Evolutionary conservation across 2,888 invertebrate species (phyloP).

Genomic region (Drosophila multiciliata): DNA sequence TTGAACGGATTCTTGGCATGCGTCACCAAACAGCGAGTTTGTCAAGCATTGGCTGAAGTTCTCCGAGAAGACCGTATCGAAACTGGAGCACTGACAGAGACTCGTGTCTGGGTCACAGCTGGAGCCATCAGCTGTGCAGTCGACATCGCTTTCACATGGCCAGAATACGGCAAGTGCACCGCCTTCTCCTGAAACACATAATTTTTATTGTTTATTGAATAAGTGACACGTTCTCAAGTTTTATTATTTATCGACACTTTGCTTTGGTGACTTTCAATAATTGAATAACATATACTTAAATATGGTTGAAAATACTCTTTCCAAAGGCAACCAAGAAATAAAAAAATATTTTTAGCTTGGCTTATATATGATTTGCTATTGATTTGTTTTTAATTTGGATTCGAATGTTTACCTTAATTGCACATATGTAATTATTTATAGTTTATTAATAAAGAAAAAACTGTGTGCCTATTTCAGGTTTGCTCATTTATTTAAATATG

Average conservation of each 20-base stretch:
- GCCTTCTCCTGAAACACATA: constrained; percentile 52
- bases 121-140: constrained; percentile 81
- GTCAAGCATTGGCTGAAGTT: constrained; percentile 83
- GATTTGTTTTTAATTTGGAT: constrained; percentile 18
- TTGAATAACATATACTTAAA: constrained; percentile 20
- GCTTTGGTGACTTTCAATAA: constrained; percentile 16
- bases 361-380: constrained; percentile 13
- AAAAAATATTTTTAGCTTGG: constrained; percentile 6
- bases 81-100: constrained; percentile 78
- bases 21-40: constrained; percentile 83
- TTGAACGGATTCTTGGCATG: constrained; percentile 84
- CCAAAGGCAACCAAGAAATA: constrained; percentile 7
- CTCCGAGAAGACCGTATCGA: constrained; percentile 81
- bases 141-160: constrained; percentile 82
- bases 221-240: neutral
- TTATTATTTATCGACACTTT: constrained; percentile 2
- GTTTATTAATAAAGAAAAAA: neutral
- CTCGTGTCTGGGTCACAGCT: constrained; percentile 72
- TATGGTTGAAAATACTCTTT: constrained; percentile 18
- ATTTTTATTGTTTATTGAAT: constrained; percentile 17
- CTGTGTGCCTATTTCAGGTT: neutral
- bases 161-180: constrained; percentile 75
- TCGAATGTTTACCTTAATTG: neutral
- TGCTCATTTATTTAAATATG: neutral
- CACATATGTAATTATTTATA: constrained; percentile 1